Percentiles rank a stretch among this genome's conserved stretches.
phyloP scores from a whole-genome alignment of 2,888 invertebrate species.

The Drosophila tripunctata region DNA sequence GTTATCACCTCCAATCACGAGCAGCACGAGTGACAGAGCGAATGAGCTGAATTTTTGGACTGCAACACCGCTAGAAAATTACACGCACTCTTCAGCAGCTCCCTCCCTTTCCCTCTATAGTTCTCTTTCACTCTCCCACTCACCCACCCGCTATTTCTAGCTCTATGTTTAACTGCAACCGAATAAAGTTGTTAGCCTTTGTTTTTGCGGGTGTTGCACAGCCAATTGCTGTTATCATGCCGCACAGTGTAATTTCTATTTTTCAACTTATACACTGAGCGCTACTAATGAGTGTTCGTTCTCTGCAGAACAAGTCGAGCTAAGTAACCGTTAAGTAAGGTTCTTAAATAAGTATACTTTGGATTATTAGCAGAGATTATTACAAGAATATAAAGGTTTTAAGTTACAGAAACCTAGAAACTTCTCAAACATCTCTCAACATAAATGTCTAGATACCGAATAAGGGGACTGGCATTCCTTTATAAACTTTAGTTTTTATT shows the following conservation, averaged over 20 bases:
- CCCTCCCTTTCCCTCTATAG: too few relatives aligned
- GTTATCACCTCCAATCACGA: constrained; percentile 69
- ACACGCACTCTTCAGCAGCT: constrained; percentile 43
- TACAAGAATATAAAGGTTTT: too few relatives aligned
- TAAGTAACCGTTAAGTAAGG: too few relatives aligned
- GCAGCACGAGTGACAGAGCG: constrained; percentile 40
- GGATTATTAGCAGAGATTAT: too few relatives aligned
- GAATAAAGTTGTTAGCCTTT: constrained; percentile 48
- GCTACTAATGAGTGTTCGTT: neutral
- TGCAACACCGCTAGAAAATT: constrained; percentile 49
- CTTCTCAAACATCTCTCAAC: too few relatives aligned
- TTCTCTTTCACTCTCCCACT: neutral
- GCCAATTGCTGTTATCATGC: constrained; percentile 53
- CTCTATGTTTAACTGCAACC: neutral
- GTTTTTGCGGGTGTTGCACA: constrained; percentile 41
- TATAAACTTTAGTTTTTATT: too few relatives aligned
- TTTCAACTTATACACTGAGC: constrained; percentile 25
- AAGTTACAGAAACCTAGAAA: too few relatives aligned
- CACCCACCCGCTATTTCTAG: neutral
- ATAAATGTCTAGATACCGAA: too few relatives aligned
- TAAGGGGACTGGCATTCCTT: too few relatives aligned
- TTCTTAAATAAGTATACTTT: too few relatives aligned
- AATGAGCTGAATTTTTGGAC: constrained; percentile 41
- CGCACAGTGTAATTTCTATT: constrained; percentile 30
- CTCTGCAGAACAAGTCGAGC: too few relatives aligned